phyloP scores from a whole-genome alignment of 2,113 vertebrate species.

The Ovis aries region DNA sequence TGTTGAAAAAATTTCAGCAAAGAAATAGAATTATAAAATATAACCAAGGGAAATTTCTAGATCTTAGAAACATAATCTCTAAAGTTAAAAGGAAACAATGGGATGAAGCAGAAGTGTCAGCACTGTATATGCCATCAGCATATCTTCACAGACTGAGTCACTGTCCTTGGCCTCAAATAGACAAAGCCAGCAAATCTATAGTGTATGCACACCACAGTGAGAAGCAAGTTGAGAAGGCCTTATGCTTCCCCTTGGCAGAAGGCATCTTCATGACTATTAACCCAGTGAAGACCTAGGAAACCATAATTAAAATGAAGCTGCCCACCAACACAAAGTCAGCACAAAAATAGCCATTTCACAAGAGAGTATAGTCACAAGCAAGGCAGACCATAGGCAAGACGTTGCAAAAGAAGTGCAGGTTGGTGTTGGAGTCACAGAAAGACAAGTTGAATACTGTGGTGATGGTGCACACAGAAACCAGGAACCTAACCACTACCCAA shows the following conservation, averaged over 20 bases:
- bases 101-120: constrained; percentile 64
- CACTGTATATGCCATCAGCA: constrained; percentile 39
- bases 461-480: not conserved
- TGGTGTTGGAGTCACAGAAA: constrained; percentile 18
- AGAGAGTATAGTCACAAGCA: constrained; percentile 4
- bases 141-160: constrained; percentile 6
- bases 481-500: not conserved
- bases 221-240: constrained; percentile 41
- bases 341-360: not conserved
- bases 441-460: constrained; percentile 14
- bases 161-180: constrained; percentile 39
- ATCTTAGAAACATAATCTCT: not conserved
- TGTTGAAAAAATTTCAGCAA: not conserved
- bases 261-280: constrained; percentile 19
- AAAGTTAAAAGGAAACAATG: constrained; percentile 2
- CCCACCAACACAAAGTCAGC: constrained; percentile 19
- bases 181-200: constrained; percentile 50
- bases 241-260: constrained; percentile 19
- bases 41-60: not conserved
- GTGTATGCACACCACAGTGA: constrained; percentile 47
- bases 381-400: constrained; percentile 29
- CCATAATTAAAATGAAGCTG: constrained; percentile 52
- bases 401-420: constrained; percentile 41
- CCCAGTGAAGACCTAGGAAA: constrained; percentile 47
- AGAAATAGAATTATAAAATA: not conserved